Evolutionary conservation across 2,113 vertebrate species (phyloP).

Genomic region (Mixornis gularis): DNA sequence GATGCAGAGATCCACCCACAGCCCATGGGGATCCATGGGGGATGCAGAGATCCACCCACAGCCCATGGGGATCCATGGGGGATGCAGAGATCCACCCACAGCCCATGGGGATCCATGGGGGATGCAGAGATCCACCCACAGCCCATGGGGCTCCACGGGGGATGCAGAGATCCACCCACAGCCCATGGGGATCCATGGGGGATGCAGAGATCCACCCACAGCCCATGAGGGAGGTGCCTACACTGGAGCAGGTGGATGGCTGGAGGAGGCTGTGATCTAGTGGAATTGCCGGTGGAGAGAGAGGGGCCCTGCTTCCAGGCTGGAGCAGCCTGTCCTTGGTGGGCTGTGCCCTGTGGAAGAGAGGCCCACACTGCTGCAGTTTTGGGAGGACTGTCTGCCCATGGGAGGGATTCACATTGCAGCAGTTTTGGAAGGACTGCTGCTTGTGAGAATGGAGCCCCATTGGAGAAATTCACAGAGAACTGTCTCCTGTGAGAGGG

Average conservation of each 20-base stretch:
- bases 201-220: not conserved
- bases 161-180: not conserved
- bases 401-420: no score
- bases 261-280: not conserved
- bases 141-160: not conserved
- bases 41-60: not conserved
- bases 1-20: not conserved
- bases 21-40: fast-evolving
- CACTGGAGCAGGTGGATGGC: fast-evolving
- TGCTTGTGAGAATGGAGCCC: not conserved
- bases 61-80: no score
- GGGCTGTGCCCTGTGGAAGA: not conserved
- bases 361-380: no score
- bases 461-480: fast-evolving
- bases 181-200: fast-evolving
- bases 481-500: fast-evolving
- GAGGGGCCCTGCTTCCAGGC: no score
- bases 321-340: not conserved
- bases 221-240: no score
- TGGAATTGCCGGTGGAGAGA: fast-evolving
- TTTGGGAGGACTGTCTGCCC: no score
- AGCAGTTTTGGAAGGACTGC: not conserved
- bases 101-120: no score
- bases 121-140: not conserved
- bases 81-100: no score